Evolutionary conservation across 1,140 invertebrate genomes (phyloP), one percentile per base, ranked within the genome.

Genomic region (Pygmarrhopalites habei): DNA sequence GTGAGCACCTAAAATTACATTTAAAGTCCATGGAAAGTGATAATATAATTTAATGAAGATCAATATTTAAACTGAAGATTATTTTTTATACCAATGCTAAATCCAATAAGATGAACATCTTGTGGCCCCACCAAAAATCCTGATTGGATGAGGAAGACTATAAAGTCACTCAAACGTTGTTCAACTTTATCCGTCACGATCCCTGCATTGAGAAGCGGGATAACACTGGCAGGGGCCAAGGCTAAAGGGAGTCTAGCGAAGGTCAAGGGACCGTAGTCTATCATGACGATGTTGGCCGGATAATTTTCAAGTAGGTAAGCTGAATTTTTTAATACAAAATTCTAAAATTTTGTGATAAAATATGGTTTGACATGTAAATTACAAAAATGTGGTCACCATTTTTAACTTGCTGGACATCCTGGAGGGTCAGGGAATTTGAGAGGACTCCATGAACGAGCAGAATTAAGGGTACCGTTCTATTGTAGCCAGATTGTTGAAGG

Each of bases 1-100:
- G 29, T 63, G 61, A 23, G 61, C 61, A 26, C 61, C 61, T 7
- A 15, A n/a, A n/a, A n/a, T n/a, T n/a, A n/a, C n/a, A n/a, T n/a
- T n/a, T n/a, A n/a, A n/a, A n/a, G n/a, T n/a, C n/a, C n/a, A n/a
- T n/a, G n/a, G n/a, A n/a, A n/a, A n/a, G n/a, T n/a, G n/a, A n/a
- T n/a, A n/a, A n/a, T n/a, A n/a, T n/a, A n/a, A n/a, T n/a, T n/a
- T n/a, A n/a, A n/a, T n/a, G n/a, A n/a, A n/a, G n/a, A n/a, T 35
- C 32, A 35, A 35, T 35, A 7, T 35, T 35, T 15, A n/a, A 35
- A 35, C 15, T 7, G 5, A 35, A 35, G 15, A 35, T 35, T 35
- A 7, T 7, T 35, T 35, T 35, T 35, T 7, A 35, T 35, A 35
- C 15, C 32, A 35, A 58, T 26, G 10, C 52, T 44, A 49, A 63